Conservation (phyloP, 1,140 invertebrate species). For the Dreissena rostriformis region DNA sequence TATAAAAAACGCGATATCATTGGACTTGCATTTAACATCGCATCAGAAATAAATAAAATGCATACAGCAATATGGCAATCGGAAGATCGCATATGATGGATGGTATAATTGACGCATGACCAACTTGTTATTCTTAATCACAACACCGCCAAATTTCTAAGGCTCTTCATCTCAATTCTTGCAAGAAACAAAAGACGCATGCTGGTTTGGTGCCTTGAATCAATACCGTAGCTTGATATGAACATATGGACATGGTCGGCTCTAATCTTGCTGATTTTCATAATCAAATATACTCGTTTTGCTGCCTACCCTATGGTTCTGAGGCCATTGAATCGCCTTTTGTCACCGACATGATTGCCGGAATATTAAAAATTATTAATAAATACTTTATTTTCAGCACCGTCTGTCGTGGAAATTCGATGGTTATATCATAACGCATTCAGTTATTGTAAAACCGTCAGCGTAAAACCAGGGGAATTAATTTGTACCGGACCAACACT, state of each 20-base stretch:
- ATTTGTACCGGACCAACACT: slow-evolving; percentile 26
- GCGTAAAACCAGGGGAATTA: slow-evolving; percentile 29
- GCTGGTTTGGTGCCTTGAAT: not conserved
- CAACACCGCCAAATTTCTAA: not conserved
- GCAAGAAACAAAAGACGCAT: not conserved
- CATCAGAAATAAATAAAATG: too few species aligned
- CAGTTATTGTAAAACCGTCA: slow-evolving; percentile 33
- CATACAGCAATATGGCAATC: too few species aligned
- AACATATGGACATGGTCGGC: slow-evolving; percentile 42
- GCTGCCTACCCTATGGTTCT: slow-evolving; percentile 46
- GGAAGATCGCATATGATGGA: not conserved
- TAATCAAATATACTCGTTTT: slow-evolving; percentile 60
- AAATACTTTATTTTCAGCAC: slow-evolving; percentile 48
- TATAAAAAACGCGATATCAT: too few species aligned
- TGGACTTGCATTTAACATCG: too few species aligned
- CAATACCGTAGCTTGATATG: not conserved
- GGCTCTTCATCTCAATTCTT: not conserved
- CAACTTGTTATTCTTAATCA: not conserved
- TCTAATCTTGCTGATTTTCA: slow-evolving; percentile 54
- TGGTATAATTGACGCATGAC: not conserved
- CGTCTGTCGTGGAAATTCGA: slow-evolving; percentile 53
- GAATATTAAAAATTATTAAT: slow-evolving; percentile 59
- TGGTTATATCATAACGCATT: slow-evolving; percentile 41
- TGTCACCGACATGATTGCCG: slow-evolving; percentile 44
- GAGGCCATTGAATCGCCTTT: slow-evolving; percentile 53